Percentiles rank a stretch among this genome's conserved stretches.
These are phyloP conservation scores for Diploptera punctata DNA, from an alignment of 2,888 invertebrate genomes.

Conservation along the genomic window DNA sequence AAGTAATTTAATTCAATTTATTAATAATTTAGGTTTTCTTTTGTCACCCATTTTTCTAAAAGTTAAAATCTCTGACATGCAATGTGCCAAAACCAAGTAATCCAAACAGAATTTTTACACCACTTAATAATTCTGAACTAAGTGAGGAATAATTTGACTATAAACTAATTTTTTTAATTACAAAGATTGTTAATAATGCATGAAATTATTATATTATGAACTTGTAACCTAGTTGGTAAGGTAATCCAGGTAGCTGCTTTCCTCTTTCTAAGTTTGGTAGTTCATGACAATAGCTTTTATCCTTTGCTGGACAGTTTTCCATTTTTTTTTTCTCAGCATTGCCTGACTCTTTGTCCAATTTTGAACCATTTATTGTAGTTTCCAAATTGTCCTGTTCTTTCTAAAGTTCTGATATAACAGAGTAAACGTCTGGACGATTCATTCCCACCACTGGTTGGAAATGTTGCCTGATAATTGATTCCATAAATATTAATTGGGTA, in stretches of 20 bases:
- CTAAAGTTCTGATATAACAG: not conserved
- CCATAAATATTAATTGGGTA: not conserved
- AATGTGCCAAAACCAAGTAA: too few relatives aligned
- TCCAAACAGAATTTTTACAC: too few relatives aligned
- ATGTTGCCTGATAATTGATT: not conserved
- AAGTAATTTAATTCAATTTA: too few relatives aligned
- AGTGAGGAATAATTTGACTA: too few relatives aligned
- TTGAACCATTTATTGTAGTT: not conserved
- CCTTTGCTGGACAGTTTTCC: not conserved
- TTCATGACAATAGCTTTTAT: too few relatives aligned
- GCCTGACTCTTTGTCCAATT: not conserved
- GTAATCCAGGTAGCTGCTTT: not conserved
- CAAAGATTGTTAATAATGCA: too few relatives aligned
- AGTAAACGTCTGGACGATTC: not conserved
- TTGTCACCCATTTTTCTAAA: too few relatives aligned
- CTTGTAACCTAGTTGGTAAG: not conserved
- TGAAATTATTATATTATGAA: not conserved
- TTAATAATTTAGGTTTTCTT: too few relatives aligned
- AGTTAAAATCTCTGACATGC: too few relatives aligned
- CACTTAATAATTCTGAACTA: too few relatives aligned
- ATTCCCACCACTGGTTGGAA: not conserved
- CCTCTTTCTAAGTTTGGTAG: not conserved
- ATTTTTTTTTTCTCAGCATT: not conserved
- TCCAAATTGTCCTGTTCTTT: not conserved
- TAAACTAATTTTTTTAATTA: too few relatives aligned